Evolutionary conservation across 2,888 invertebrate genomes (phyloP).

Genomic region (Pollenia labialis): DNA sequence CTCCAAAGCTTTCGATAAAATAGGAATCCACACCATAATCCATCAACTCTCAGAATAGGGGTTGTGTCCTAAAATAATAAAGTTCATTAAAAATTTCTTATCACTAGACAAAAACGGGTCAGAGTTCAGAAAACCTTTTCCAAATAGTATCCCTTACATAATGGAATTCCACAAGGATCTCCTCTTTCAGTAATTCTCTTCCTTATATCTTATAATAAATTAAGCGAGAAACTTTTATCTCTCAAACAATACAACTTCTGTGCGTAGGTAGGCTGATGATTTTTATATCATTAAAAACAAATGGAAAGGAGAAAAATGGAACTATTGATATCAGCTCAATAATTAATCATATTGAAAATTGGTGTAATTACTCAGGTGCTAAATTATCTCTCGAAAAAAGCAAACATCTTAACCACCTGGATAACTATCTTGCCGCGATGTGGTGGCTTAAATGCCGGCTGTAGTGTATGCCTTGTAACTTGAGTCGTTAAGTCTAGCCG

Average conservation of each 20-base stretch:
- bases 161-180: no score
- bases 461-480: no score
- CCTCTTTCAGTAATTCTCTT: constrained; percentile 58
- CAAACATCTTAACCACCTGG: no score
- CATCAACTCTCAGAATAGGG: no score
- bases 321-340: neutral
- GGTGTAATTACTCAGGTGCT: no score
- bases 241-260: constrained; percentile 62
- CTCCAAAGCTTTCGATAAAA: constrained; percentile 68
- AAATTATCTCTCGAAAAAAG: no score
- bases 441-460: no score
- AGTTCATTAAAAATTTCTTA: constrained; percentile 32
- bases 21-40: constrained; percentile 61
- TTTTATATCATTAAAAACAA: constrained; percentile 63
- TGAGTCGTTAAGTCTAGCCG: no score
- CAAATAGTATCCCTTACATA: no score
- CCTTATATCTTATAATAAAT: constrained; percentile 63
- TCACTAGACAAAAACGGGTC: constrained; percentile 48
- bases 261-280: no score
- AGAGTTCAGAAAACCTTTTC: constrained; percentile 29
- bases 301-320: constrained; percentile 52
- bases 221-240: constrained; percentile 27
- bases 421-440: no score
- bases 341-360: constrained; percentile 54
- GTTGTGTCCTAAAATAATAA: constrained; percentile 42